A percentile compares a stretch with the other conserved stretches of the same genome.
These are phyloP conservation scores for Peromyscus attwateri DNA, from an alignment of 2,797 vertebrate genomes.

Conservation along the genomic window DNA sequence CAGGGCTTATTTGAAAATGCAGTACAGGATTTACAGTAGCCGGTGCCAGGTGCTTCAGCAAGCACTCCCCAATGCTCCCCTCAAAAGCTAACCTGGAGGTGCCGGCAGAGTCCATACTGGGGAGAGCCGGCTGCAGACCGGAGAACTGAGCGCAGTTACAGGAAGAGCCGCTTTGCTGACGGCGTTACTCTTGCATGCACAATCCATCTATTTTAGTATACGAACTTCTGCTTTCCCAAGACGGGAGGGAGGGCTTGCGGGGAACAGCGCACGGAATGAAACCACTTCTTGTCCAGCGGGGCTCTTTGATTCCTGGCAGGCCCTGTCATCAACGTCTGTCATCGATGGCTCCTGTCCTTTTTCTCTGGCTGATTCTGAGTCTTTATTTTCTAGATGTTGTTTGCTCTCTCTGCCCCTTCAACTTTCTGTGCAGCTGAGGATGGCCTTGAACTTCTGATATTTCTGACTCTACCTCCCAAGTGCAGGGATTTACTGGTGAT, in stretches of 20 bases:
- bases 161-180: slow-evolving; percentile 37
- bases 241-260: fast-evolving
- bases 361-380: neutral
- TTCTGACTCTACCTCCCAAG: neutral
- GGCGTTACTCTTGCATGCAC: slow-evolving; percentile 15
- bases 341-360: neutral
- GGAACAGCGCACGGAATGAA: neutral
- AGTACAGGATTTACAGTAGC: neutral
- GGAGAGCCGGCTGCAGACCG: no score
- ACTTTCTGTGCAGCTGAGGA: neutral
- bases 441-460: neutral
- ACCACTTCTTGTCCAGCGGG: neutral
- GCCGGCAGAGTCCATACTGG: neutral
- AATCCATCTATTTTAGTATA: slow-evolving; percentile 19
- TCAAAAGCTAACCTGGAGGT: neutral
- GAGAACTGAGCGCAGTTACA: neutral
- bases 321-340: no score
- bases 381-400: neutral
- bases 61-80: neutral
- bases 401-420: neutral
- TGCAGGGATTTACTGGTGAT: neutral
- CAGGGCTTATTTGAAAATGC: neutral
- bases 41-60: neutral
- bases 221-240: slow-evolving; percentile 80
- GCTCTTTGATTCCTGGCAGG: neutral